phyloP scores from a whole-genome alignment of 2,113 vertebrate genomes.

The Tyrannus savana region DNA sequence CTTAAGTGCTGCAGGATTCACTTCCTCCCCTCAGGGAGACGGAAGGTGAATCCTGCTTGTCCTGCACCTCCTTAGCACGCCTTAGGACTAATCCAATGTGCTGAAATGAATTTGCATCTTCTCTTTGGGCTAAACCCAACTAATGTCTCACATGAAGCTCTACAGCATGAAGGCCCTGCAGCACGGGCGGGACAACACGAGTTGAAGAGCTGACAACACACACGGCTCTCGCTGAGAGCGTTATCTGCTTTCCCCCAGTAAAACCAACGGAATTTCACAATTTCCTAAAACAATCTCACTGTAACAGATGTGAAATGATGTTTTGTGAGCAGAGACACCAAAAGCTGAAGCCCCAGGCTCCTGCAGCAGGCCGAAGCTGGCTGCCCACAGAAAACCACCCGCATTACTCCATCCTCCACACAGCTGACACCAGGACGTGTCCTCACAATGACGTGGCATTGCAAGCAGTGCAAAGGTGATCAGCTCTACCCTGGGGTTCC shows the following conservation, averaged over 20 bases:
- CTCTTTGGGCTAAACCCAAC: not conserved
- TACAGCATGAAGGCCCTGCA: not conserved
- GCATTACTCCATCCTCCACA: not conserved
- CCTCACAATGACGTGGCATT: rapidly evolving
- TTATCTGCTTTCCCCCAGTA: not conserved
- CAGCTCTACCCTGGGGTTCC: not conserved
- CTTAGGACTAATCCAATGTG: not conserved
- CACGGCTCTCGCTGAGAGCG: rapidly evolving
- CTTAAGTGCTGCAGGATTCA: not conserved
- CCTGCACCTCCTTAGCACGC: not conserved
- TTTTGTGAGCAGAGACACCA: not conserved
- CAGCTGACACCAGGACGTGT: rapidly evolving
- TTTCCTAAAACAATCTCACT: not conserved
- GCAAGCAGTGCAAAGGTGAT: not conserved
- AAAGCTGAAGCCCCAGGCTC: not conserved
- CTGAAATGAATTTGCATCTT: not conserved
- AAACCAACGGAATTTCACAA: not conserved
- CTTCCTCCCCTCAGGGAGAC: not conserved
- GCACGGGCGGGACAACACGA: rapidly evolving
- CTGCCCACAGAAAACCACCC: not conserved
- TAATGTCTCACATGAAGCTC: rapidly evolving
- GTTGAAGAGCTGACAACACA: not conserved
- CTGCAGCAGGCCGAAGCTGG: not conserved
- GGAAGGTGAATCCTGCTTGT: not conserved
- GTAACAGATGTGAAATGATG: not conserved